A percentile compares a stretch with the other conserved stretches of the same genome.
These are phyloP conservation scores for Enteromius viviparus DNA, from an alignment of 2,797 vertebrate genomes.

Conservation along the genomic window DNA sequence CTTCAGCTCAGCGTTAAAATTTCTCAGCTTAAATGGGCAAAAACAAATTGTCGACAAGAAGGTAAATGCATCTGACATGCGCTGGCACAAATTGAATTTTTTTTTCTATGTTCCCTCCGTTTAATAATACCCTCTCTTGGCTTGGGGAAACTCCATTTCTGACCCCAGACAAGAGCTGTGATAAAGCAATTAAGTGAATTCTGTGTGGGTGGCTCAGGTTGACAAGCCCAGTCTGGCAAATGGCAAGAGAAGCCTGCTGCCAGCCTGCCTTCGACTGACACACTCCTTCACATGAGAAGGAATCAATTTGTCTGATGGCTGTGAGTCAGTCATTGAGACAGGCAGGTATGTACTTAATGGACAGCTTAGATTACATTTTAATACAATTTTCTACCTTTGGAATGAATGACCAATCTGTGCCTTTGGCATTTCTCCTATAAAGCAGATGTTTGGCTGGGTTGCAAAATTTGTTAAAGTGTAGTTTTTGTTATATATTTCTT, in stretches of 20 bases:
- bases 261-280: conserved; percentile 53
- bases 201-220: conserved; percentile 62
- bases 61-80: conserved; percentile 75
- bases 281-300: conserved; percentile 25
- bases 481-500: not conserved
- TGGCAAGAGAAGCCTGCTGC: conserved; percentile 53
- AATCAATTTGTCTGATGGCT: conserved; percentile 40
- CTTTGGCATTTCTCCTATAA: conserved; percentile 22
- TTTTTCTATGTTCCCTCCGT: conserved; percentile 64
- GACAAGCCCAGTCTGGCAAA: conserved; percentile 60
- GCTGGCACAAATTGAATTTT: conserved; percentile 73
- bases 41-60: conserved; percentile 61
- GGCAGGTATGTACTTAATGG: conserved; percentile 28
- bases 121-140: conserved; percentile 73
- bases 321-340: conserved; percentile 30
- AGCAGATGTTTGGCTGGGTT: conserved; percentile 3
- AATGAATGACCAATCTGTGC: conserved; percentile 6
- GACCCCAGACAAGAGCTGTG: conserved; percentile 74
- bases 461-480: not conserved
- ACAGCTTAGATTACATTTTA: conserved; percentile 37
- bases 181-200: conserved; percentile 73
- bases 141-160: conserved; percentile 72
- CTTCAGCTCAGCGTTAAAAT: conserved; percentile 57
- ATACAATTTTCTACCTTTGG: conserved; percentile 24
- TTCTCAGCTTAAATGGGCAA: conserved; percentile 68